Conservation (phyloP, 2,888 invertebrate species). For the Limenitis camilla region DNA sequence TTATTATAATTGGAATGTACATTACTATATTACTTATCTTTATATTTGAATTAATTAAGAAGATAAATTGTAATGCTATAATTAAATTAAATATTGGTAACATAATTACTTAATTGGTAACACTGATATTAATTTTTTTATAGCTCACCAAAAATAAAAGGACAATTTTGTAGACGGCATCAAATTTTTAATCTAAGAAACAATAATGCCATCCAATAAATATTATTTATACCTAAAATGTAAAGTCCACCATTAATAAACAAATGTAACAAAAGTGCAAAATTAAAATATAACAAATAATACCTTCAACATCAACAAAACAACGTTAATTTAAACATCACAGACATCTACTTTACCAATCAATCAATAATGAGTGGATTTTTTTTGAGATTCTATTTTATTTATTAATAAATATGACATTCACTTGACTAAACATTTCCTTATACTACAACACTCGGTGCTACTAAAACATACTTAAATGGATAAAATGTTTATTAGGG, state of each 20-base stretch:
- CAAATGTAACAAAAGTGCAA: conserved; percentile 22
- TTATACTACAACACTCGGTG: conserved; percentile 56
- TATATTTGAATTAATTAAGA: conserved; percentile 4
- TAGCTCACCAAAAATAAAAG: too few species aligned
- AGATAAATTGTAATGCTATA: background rate
- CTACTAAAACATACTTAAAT: conserved; percentile 8
- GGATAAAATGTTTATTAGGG: background rate
- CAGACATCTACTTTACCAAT: conserved; percentile 62
- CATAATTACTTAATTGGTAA: background rate
- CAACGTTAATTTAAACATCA: conserved; percentile 52
- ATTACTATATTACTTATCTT: conserved; percentile 29
- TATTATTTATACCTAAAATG: background rate
- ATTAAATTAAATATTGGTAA: background rate
- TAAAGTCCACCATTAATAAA: conserved; percentile 9
- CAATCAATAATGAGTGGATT: conserved; percentile 47
- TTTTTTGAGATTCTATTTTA: conserved; percentile 54
- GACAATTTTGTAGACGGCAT: conserved; percentile 13
- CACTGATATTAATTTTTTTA: background rate
- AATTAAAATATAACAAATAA: too few species aligned
- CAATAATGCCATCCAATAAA: too few species aligned
- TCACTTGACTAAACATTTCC: conserved; percentile 48
- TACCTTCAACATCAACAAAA: conserved; percentile 44
- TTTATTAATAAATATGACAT: conserved; percentile 36
- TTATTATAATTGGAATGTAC: conserved; percentile 45
- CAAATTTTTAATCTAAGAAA: too few species aligned